These are phyloP conservation scores for Philantomba maxwellii DNA, from an alignment of 2,113 vertebrate genomes.

Conservation along the genomic window DNA sequence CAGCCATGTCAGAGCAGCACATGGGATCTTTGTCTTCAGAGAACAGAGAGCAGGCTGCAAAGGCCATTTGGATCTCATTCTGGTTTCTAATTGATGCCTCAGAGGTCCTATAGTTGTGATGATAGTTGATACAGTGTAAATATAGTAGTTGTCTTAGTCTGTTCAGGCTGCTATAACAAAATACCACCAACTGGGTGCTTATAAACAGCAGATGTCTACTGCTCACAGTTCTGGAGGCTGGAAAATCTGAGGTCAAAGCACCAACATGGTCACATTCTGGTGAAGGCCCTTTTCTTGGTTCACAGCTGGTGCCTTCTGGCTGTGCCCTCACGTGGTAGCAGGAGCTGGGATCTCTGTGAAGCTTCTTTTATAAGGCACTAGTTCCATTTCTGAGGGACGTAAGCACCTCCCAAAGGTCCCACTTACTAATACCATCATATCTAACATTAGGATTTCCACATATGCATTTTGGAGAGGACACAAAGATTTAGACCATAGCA, in stretches of 20 bases:
- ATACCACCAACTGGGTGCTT: background rate
- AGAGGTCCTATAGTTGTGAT: background rate
- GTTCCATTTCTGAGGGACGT: background rate
- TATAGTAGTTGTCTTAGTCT: background rate
- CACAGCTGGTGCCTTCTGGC: background rate
- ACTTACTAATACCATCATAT: background rate
- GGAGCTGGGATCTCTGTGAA: background rate
- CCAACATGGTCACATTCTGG: background rate
- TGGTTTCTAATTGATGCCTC: conserved; percentile 18
- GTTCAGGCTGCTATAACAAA: background rate
- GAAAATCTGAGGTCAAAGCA: background rate
- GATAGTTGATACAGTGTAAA: background rate
- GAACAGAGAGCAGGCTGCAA: background rate
- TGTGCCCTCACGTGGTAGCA: background rate
- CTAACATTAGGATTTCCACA: background rate
- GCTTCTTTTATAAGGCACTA: background rate
- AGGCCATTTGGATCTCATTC: background rate
- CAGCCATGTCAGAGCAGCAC: background rate
- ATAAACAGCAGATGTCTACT: background rate
- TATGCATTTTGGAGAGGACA: background rate
- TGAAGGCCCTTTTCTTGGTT: background rate
- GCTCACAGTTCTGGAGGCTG: background rate
- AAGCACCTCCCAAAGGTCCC: background rate
- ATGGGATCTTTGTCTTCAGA: background rate
- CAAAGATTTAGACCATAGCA: background rate